A percentile compares a stretch with the other conserved stretches of the same genome.
phyloP scores from a whole-genome alignment of 35 echinoderm and acorn worm species.

The Strongylocentrotus purpuratus region DNA sequence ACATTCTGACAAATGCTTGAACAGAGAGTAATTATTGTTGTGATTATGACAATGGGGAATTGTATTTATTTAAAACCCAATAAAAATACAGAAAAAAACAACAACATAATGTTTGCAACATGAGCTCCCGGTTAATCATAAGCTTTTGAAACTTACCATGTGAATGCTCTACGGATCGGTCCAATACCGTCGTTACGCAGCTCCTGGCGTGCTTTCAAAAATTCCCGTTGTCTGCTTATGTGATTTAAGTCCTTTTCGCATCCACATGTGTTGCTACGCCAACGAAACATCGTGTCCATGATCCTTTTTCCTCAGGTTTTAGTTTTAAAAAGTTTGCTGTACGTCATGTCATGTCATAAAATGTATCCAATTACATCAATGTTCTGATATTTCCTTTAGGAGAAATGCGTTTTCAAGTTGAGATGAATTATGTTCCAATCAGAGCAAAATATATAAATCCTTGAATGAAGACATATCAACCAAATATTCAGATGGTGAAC shows the following conservation, averaged over 20 bases:
- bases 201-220: slow-evolving; percentile 21
- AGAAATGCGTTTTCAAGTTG: not conserved
- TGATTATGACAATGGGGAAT: no score
- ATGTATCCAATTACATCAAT: not conserved
- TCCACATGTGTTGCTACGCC: slow-evolving; percentile 49
- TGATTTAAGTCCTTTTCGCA: slow-evolving; percentile 16
- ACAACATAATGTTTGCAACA: not conserved
- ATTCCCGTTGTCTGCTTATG: not conserved
- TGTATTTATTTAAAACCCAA: no score
- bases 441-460: not conserved
- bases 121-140: not conserved
- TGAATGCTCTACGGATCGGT: slow-evolving; percentile 20
- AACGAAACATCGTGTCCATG: slow-evolving; percentile 41
- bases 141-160: slow-evolving; percentile 32
- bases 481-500: no score
- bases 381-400: not conserved
- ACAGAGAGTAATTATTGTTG: no score
- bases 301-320: not conserved
- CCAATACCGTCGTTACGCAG: not conserved
- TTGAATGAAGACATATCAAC: no score
- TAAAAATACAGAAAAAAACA: not conserved
- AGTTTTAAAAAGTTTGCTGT: not conserved
- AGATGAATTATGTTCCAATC: not conserved
- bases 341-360: not conserved
- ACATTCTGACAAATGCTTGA: no score